phyloP scores from a whole-genome alignment of 2,113 vertebrate genomes.

The Gambusia holbrooki region DNA sequence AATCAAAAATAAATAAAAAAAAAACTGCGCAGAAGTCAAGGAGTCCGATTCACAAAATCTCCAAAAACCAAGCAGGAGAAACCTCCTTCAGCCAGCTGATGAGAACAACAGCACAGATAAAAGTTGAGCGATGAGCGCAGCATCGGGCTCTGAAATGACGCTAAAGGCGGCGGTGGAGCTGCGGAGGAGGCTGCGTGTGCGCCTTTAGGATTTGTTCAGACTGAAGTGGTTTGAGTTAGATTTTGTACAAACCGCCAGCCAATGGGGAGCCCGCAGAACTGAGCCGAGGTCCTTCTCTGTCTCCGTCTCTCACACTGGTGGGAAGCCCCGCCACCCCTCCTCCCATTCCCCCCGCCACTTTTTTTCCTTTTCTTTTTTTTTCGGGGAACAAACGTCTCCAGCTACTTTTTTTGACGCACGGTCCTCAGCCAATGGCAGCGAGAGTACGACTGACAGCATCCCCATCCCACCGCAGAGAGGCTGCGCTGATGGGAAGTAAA shows the following conservation, averaged over 20 bases:
- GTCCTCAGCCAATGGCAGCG: constrained; percentile 96
- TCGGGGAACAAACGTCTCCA: constrained; percentile 93
- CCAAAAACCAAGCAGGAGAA: constrained; percentile 26
- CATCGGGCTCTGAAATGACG: constrained; percentile 54
- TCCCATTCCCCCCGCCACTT: not conserved
- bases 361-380: constrained; percentile 73
- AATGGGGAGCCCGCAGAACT: constrained; percentile 76
- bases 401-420: constrained; percentile 98
- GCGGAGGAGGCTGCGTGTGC: constrained; percentile 67
- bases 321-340: constrained; percentile 78
- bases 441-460: constrained; percentile 90
- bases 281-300: constrained; percentile 87
- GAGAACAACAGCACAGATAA: constrained; percentile 22
- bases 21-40: constrained; percentile 37
- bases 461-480: constrained; percentile 80
- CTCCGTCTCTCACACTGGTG: constrained; percentile 81
- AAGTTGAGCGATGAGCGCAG: constrained; percentile 57
- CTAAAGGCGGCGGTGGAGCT: constrained; percentile 47
- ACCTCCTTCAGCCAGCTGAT: constrained; percentile 31
- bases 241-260: constrained; percentile 82
- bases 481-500: constrained; percentile 81
- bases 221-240: constrained; percentile 78
- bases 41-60: constrained; percentile 49
- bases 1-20: no score
- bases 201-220: constrained; percentile 77